A percentile compares a stretch with the other conserved stretches of the same genome.
phyloP scores from a whole-genome alignment of 2,113 vertebrate genomes.

The Bujurquina vittata region DNA sequence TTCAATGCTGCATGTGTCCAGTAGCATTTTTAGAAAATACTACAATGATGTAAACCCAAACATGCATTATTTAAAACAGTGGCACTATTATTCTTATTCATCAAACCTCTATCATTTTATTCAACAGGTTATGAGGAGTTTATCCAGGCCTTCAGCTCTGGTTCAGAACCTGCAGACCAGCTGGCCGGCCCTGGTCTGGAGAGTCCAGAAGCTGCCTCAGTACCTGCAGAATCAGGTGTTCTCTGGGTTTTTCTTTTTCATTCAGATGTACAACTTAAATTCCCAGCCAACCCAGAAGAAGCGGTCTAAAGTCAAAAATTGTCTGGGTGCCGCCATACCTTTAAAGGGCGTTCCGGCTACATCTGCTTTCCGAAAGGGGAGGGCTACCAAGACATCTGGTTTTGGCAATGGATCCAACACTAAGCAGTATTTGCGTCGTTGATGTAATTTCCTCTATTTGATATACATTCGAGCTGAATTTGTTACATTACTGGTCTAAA shows the following conservation, averaged over 20 bases:
- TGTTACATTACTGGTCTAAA: background rate
- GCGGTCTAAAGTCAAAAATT: conserved; percentile 70
- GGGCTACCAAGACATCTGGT: background rate
- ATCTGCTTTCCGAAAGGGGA: background rate
- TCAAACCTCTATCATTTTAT: background rate
- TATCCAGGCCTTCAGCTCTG: conserved; percentile 53
- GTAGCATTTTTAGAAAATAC: no score
- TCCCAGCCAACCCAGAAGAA: conserved; percentile 72
- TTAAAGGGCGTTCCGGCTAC: conserved; percentile 76
- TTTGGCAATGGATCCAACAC: background rate
- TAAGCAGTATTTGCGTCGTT: background rate
- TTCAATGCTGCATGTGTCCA: no score
- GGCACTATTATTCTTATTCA: no score
- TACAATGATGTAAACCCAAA: no score
- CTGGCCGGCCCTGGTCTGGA: conserved; percentile 76
- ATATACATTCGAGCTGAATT: background rate
- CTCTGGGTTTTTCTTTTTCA: conserved; percentile 76
- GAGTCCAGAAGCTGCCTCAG: conserved; percentile 82
- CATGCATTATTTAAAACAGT: no score
- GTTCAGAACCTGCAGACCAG: conserved; percentile 83
- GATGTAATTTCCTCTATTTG: background rate
- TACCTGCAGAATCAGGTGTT: conserved; percentile 84
- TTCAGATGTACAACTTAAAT: conserved; percentile 80
- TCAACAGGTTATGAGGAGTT: conserved; percentile 59
- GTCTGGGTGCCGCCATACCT: conserved; percentile 82